Base-by-base conservation (phyloP, 2,888 invertebrate genomes). In the Pristionchus japonicus region DNA sequence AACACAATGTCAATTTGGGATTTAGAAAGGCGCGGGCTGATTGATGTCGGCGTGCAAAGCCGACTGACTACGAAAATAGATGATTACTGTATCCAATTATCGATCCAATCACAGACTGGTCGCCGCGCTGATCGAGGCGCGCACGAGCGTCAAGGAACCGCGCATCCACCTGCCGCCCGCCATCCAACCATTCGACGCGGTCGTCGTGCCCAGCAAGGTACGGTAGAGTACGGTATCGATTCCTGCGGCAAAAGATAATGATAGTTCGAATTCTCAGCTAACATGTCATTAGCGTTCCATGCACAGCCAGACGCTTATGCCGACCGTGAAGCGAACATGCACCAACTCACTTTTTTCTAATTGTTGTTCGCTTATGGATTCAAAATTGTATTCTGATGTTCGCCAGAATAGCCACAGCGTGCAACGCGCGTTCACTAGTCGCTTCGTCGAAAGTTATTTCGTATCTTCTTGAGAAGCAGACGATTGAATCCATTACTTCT, bases 101-200 rank as follows among this genome's bases (percentile, higher is more conserved):
- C 13, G 31, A 15, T 15, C 34, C 77, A 3, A 23, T 77, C 13
- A 17, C 64, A 90, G 90, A 77, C 77, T 90, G 43, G 82, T 91
- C 17, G 90, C 91, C n/a, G 91, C 91, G 9, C 77, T 88, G 4
- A 87, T 93, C 49, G 93, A 93, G 77, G 86, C 77, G n/a, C 77
- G 77, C 77, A 47, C 77, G 27, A 47, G 43, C 88, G 13, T 88
- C 92, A 90, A 92, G 15, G 87, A 87, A n/a, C 90, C 89, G 40
- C 91, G 91, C 3, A 88, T 93, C 84, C 89, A 93, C 20, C 88
- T 93, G 1, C 93, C 93, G 0, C 61, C 90, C 34, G 89, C 90
- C 1, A 92, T 93, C 57, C 88, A 91, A 3, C 93, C 93, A 17
- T 93, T 93, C 86, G 93, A 94, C 83, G 89, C 90, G 7, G 92